Evolutionary conservation across 2,113 vertebrate species (phyloP), one percentile per base, ranked within the genome.

Genomic region (Tympanuchus pallidicinctus): DNA sequence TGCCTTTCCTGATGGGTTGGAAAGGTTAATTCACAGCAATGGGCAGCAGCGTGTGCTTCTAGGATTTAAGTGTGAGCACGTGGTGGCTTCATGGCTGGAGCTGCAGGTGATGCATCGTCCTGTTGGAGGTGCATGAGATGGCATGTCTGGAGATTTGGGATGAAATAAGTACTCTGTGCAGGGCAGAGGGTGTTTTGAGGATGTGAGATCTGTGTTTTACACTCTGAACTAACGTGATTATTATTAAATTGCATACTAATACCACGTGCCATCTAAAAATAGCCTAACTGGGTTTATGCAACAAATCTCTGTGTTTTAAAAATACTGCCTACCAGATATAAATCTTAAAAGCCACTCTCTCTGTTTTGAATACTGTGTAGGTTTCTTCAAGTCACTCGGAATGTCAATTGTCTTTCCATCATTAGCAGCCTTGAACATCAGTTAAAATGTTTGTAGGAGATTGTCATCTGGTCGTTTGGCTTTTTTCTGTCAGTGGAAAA

Each of bases 81-180:
- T 83, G 82, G 52, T 64, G 17, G 15, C 69, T 94, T 93, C 92
- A 54, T 90, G 78, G 90, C 82, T 40, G 73, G 70, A 78, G 40
- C 1, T 86, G 45, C 25, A 71, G 92, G 76, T 70, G 34, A 63
- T 82, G 76, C 70, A n/a, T 88, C 40, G 22, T 61, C 43, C 57
- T 93, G 91, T 82, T 52, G 45, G 64, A 72, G 76, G 34, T 15
- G 34, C 60, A 15, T 28, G 56, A 72, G 80, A 52, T 1, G 6
- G 1, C 73, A 20, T 83, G 88, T 94, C 61, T 78, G 61, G 86
- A 84, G 80, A 81, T 88, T 80, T 83, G 81, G 78, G 64, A 77
- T 65, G 43, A 74, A 86, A 50, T 77, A 86, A 32, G 54, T 13
- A 3, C 27, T 74, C 42, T 6, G 21, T n/a, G 21, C 80, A 74